These are phyloP conservation scores for Odocoileus virginianus DNA, from an alignment of 2,113 vertebrate species.

Conservation along the genomic window DNA sequence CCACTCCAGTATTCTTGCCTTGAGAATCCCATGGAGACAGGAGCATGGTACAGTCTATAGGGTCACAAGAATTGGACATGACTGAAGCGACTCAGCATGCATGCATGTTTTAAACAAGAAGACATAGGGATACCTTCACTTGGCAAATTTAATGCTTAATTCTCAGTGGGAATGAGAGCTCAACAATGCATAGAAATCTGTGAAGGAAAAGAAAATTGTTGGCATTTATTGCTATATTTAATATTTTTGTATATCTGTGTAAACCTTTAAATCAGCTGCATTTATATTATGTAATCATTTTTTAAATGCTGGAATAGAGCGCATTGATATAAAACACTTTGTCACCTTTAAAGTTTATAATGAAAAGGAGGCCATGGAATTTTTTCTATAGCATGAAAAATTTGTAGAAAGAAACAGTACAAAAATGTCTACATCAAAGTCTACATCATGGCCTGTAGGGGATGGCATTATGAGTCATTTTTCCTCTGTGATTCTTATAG, in stretches of 20 bases:
- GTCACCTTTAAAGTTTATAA: not conserved
- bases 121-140: not conserved
- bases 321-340: not conserved
- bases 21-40: not conserved
- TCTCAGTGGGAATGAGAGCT: not conserved
- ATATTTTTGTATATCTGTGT: not conserved
- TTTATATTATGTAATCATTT: not conserved
- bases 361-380: not conserved
- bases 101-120: not conserved
- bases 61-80: not conserved
- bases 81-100: fast-evolving
- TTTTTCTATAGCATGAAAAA: not conserved
- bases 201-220: not conserved
- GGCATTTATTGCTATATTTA: not conserved
- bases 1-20: not conserved
- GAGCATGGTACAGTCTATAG: not conserved
- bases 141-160: not conserved
- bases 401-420: not conserved
- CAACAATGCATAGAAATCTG: not conserved
- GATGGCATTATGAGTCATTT: not conserved
- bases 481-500: not conserved
- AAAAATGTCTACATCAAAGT: not conserved
- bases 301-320: not conserved
- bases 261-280: not conserved
- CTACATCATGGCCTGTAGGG: not conserved